Base-by-base conservation (phyloP, 2,797 vertebrate genomes). In the Cossypha caffra region DNA sequence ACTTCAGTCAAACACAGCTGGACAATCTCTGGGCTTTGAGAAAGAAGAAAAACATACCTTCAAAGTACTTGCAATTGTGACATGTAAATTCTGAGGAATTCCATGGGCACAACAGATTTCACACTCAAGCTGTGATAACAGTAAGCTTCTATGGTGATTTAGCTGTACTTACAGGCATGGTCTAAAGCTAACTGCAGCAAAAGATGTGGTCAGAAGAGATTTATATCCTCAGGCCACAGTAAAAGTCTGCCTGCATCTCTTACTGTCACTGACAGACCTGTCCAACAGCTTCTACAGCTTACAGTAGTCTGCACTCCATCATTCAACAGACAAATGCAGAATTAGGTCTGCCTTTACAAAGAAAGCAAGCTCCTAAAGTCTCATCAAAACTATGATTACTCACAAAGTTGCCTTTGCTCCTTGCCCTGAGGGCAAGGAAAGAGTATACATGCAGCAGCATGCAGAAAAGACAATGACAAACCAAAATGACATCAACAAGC, bases 201-300 rank as follows among this genome's bases (percentile, higher is more conserved):
- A 83, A 96, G 86, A 81, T 45, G 52, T 42, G 45, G 69, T 92
- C 68, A 80, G 48, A 91, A 88, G 63, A 93, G 62, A 94, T 74
- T 81, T 72, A 42, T 72, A 75, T 57, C 92, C 94, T 90, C 77
- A 43, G 86, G 96, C 66, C 26, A 61, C 11, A 69, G 40, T 28
- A 84, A 89, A 76, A 69, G 33, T 79, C 48, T 79, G 45, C 29
- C 18, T 83, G 38, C 31, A 61, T 58, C 79, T 66, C 86, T 17
- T 40, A 33, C 51, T 76, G 74, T 68, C 79, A 83, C 50, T 62
- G 78, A 64, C 0, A 0, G 73, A 95, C 91, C 48, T 78, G 78
- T 74, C 71, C 81, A 93, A 95, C 90, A 88, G 85, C 94, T 90
- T 81, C 75, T 50, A 61, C 50, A 72, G 47, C 37, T 75, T 33